Evolutionary conservation across 2,113 vertebrate species (phyloP), one percentile per base, ranked within the genome.

Genomic region (Glareola pratincola): DNA sequence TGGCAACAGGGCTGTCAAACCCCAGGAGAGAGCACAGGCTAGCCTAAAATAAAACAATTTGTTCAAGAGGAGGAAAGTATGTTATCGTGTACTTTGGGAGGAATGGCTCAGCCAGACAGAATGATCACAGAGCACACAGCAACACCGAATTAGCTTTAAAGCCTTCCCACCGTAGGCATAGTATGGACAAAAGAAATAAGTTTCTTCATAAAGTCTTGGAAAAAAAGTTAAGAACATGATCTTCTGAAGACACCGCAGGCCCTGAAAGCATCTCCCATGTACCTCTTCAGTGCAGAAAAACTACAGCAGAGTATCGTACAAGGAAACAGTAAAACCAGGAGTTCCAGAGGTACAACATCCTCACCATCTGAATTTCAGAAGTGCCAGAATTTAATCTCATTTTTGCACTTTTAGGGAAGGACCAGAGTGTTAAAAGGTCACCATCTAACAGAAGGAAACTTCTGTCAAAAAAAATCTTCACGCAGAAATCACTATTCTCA

Each of bases 401-500:
- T 75, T 81, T 68, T 71, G 30, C 37, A 32, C 39, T 48, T 78
- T 20, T 11, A 45, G 21, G 30, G 62, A 89, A 91, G 13, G 34
- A 62, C 4, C 45, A 89, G 34, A 47, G 67, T 12, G 15, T 36
- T 63, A 36, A 74, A 67, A 80, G 39, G 13, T 81, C 43, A 87
- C 12, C 13, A 7, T 16, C 20, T n/a, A 41, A 37, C 4, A 54
- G n/a, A 64, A 62, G 50, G 19, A 85, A 92, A 83, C n/a, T 22
- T 53, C 54, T 57, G 29, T 66, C 63, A 74, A 48, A 77, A 85
- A 48, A 90, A 86, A 18, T 14, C 50, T 64, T 72, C 36, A 36
- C 0, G 2, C 22, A 12, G 36, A 84, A 63, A 48, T 92, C 72
- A 16, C n/a, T 71, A 10, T 26, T 76, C 22, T 0, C 0, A 66